Evolutionary conservation across 1,140 invertebrate genomes (phyloP).

Genomic region (Dryas iulia): DNA sequence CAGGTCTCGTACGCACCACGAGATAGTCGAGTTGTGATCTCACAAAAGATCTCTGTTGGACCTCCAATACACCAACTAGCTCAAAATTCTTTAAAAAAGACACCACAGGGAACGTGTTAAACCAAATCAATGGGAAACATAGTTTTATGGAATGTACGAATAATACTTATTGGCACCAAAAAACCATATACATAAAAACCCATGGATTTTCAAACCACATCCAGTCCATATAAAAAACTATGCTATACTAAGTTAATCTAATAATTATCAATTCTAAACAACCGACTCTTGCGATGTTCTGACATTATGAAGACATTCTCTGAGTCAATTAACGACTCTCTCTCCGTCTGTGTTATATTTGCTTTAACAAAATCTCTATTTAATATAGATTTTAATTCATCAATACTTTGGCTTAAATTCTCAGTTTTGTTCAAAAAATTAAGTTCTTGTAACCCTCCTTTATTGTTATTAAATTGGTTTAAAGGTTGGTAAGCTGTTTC

Average conservation of each 20-base stretch:
- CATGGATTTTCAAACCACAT: constrained; percentile 13
- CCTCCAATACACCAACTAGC: too few relatives aligned
- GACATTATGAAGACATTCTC: constrained; percentile 67
- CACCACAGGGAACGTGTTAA: too few relatives aligned
- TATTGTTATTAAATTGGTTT: constrained; percentile 27
- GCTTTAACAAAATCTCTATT: constrained; percentile 59
- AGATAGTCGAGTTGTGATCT: too few relatives aligned
- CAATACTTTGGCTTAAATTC: constrained; percentile 50
- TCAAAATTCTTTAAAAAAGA: too few relatives aligned
- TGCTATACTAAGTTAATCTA: constrained; percentile 4
- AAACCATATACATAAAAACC: not conserved
- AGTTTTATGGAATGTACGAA: not conserved
- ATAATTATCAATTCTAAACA: constrained; percentile 38
- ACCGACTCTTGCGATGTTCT: constrained; percentile 51
- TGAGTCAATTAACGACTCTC: constrained; percentile 58
- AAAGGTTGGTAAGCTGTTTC: constrained; percentile 79
- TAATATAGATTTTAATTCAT: constrained; percentile 54
- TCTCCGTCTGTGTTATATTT: constrained; percentile 49
- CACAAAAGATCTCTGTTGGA: too few relatives aligned
- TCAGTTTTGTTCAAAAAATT: constrained; percentile 45
- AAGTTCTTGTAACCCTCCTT: constrained; percentile 45
- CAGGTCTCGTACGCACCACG: too few relatives aligned
- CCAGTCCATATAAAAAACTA: not conserved
- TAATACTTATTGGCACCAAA: not conserved
- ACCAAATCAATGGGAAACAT: not conserved